A percentile compares a stretch with the other conserved stretches of the same genome.
phyloP scores from a whole-genome alignment of 2,797 vertebrate species.

The Micromesistius poutassou region DNA sequence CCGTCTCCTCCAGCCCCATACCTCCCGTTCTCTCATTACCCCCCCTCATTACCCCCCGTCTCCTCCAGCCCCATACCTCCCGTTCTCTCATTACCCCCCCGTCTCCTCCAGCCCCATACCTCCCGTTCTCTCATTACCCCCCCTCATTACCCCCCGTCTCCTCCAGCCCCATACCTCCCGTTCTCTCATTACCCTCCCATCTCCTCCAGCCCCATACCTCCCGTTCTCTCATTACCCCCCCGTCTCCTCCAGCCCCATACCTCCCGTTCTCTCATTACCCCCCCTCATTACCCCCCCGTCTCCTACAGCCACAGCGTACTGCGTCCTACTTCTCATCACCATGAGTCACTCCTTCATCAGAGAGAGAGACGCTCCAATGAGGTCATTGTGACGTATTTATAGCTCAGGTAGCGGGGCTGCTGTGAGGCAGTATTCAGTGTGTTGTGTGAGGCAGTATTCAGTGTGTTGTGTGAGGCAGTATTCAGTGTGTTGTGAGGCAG shows the following conservation, averaged over 20 bases:
- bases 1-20: too few relatives aligned
- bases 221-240: too few relatives aligned
- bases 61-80: too few relatives aligned
- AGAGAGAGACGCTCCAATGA: not conserved
- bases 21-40: too few relatives aligned
- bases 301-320: not conserved
- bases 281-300: constrained; percentile 9
- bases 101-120: constrained; percentile 1
- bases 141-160: constrained; percentile 7
- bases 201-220: too few relatives aligned
- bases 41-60: too few relatives aligned
- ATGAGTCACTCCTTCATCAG: constrained; percentile 2
- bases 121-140: not conserved
- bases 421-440: not conserved
- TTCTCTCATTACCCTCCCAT: too few relatives aligned
- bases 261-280: not conserved
- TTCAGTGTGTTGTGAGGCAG: too few relatives aligned
- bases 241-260: constrained; percentile 6
- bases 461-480: not conserved
- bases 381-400: not conserved
- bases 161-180: not conserved
- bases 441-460: not conserved
- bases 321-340: not conserved
- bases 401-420: not conserved
- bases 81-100: not conserved